Evolutionary conservation across 2,113 vertebrate genomes (phyloP).

Genomic region (Anas platyrhynchos): DNA sequence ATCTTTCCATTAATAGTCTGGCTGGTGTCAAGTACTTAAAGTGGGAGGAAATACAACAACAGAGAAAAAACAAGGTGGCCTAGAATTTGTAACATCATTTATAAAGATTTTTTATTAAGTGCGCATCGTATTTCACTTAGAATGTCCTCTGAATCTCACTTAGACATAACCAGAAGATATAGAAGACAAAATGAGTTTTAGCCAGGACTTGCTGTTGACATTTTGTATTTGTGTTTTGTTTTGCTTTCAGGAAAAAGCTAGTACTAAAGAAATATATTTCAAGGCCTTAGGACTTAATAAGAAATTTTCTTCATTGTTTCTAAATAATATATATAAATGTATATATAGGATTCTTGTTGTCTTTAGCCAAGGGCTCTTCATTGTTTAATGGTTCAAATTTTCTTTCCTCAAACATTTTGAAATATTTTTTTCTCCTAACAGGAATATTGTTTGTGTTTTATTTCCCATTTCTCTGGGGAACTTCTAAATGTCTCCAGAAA

Average conservation of each 20-base stretch:
- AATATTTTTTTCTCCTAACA: neutral
- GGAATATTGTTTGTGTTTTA: neutral
- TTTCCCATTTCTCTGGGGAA: neutral
- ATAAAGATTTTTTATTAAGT: neutral
- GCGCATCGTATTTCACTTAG: neutral
- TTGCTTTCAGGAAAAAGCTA: neutral
- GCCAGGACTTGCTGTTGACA: neutral
- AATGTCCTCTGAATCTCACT: neutral
- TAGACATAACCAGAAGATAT: neutral
- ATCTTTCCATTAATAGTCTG: neutral
- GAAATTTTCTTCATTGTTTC: neutral
- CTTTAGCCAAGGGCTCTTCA: neutral
- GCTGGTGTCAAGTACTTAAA: neutral
- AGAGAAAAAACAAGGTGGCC: neutral
- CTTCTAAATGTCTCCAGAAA: neutral
- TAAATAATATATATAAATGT: neutral
- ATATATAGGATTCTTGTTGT: neutral
- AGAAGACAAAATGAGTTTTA: neutral
- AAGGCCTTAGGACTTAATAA: neutral
- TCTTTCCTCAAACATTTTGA: neutral
- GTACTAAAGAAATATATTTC: neutral
- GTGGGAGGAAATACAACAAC: neutral
- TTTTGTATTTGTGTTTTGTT: neutral
- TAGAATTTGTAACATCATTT: neutral
- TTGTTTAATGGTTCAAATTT: neutral